Conservation (phyloP, 1,140 invertebrate species). For the Pemphigus obesinymphae region DNA sequence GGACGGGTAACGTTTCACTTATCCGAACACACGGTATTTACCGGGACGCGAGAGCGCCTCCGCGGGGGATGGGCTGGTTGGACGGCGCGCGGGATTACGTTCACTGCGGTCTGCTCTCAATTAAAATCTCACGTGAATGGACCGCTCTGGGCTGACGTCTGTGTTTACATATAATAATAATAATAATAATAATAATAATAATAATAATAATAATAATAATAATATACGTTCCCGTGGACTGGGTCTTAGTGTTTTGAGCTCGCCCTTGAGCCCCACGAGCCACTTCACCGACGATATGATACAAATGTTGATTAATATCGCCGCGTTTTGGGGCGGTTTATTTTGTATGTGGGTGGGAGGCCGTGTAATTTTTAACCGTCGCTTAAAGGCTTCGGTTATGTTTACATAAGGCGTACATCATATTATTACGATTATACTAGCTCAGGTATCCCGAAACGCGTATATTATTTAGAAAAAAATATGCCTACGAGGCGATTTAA, state of each 20-base stretch:
- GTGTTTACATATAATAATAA: background rate
- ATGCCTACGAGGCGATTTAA: background rate
- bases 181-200: too few relatives aligned
- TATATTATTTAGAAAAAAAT: background rate
- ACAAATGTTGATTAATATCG: conserved; percentile 9
- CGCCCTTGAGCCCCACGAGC: background rate
- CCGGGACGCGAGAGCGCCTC: background rate
- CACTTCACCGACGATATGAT: background rate
- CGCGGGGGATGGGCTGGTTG: background rate
- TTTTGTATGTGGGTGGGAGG: background rate
- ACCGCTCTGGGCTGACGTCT: conserved; percentile 30
- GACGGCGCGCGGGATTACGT: background rate
- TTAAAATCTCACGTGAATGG: background rate
- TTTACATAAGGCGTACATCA: background rate
- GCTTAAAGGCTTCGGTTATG: background rate
- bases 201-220: too few relatives aligned
- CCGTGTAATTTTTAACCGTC: background rate
- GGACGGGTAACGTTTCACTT: background rate
- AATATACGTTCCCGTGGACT: background rate
- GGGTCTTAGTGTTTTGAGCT: background rate
- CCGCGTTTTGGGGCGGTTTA: background rate
- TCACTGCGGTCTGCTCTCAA: background rate
- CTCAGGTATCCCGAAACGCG: too few relatives aligned
- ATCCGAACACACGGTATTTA: conserved; percentile 10
- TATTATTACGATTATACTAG: too few relatives aligned